These are phyloP conservation scores for Paramormyrops hopkinsi DNA, from an alignment of 2,797 vertebrate genomes.

Conservation along the genomic window DNA sequence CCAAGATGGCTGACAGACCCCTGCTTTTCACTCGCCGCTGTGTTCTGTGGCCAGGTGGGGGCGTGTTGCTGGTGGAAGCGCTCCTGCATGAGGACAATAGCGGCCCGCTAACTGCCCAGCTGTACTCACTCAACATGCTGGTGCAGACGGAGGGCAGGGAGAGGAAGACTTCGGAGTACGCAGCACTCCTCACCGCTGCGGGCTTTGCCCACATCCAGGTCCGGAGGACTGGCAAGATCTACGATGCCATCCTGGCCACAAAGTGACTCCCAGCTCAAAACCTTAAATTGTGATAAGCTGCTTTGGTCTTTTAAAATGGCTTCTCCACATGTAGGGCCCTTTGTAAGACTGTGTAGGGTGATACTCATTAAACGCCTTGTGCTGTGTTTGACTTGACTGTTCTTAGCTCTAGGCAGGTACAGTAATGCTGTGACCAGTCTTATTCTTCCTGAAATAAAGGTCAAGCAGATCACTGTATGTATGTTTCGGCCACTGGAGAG, in stretches of 20 bases:
- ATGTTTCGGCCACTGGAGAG: background rate
- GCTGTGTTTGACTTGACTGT: background rate
- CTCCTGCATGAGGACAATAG: conserved; percentile 56
- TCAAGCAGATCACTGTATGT: background rate
- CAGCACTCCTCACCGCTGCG: conserved; percentile 57
- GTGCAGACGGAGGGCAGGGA: conserved; percentile 81
- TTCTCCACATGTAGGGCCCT: background rate
- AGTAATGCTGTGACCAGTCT: background rate
- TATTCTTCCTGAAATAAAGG: background rate
- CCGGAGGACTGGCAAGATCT: conserved; percentile 67
- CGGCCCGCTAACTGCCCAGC: conserved; percentile 70
- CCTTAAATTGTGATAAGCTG: background rate
- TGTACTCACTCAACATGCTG: conserved; percentile 81
- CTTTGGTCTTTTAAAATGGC: background rate
- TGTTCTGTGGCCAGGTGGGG: conserved; percentile 44
- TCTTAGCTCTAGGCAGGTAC: background rate
- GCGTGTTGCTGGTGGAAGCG: conserved; percentile 52
- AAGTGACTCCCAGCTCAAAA: conserved; percentile 47
- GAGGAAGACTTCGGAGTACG: conserved; percentile 61
- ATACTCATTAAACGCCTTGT: background rate
- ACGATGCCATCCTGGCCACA: conserved; percentile 69
- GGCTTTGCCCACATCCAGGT: conserved; percentile 62
- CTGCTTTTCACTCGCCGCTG: background rate
- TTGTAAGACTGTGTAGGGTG: background rate
- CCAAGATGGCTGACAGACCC: background rate